Percentiles rank a stretch among this genome's conserved stretches.
Evolutionary conservation across 2,113 vertebrate species (phyloP).

Genomic region (Gallinago jamesoni): DNA sequence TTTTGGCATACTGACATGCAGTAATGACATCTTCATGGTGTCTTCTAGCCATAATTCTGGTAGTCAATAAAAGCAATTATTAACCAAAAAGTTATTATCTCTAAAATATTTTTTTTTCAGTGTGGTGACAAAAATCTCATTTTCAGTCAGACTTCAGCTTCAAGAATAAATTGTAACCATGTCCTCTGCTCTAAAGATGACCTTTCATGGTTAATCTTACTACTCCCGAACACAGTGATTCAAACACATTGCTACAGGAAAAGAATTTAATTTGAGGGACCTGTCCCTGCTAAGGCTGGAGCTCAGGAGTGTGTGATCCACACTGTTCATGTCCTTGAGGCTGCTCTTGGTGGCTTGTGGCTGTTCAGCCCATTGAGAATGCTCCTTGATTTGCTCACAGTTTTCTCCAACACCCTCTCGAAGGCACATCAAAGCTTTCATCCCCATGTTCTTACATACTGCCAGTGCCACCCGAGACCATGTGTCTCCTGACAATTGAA

Average conservation of each 20-base stretch:
- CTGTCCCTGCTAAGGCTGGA: background rate
- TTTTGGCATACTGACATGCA: background rate
- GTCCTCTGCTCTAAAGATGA: background rate
- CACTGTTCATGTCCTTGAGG: background rate
- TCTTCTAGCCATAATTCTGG: background rate
- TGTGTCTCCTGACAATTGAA: background rate
- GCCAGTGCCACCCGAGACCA: background rate
- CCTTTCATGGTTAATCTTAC: background rate
- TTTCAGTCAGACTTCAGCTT: background rate
- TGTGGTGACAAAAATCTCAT: background rate
- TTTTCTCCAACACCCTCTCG: background rate
- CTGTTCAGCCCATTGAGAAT: background rate
- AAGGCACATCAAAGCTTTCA: background rate
- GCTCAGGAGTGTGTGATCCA: background rate
- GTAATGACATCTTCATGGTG: background rate
- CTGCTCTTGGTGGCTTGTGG: background rate
- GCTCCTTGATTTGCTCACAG: background rate
- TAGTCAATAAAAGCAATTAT: background rate
- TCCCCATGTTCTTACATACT: background rate
- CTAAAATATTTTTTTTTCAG: background rate
- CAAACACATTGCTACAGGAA: background rate
- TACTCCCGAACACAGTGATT: background rate
- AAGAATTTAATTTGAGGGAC: background rate
- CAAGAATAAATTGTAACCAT: background rate
- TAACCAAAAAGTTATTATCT: background rate